A percentile compares a stretch with the other conserved stretches of the same genome.
Evolutionary conservation across 2,888 invertebrate species (phyloP).

Genomic region (Miltochrista miniata): DNA sequence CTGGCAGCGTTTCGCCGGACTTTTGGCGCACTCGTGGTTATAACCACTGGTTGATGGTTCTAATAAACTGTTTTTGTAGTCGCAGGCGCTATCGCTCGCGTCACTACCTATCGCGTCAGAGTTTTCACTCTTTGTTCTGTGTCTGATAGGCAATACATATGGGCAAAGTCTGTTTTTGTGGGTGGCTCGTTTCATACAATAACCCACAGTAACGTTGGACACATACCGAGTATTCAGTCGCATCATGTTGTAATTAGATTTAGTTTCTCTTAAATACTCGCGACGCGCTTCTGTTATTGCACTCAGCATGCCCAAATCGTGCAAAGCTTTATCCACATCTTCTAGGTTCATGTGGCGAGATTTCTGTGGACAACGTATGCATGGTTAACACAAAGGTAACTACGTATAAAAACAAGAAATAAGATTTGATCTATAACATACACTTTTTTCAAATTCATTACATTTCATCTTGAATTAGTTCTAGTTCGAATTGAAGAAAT

Average conservation of each 20-base stretch:
- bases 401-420: slow-evolving; percentile 14
- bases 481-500: slow-evolving; percentile 53
- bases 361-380: slow-evolving; percentile 68
- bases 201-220: slow-evolving; percentile 85
- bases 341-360: slow-evolving; percentile 77
- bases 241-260: slow-evolving; percentile 74
- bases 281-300: slow-evolving; percentile 82
- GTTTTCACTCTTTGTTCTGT: slow-evolving; percentile 85
- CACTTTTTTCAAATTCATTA: slow-evolving; percentile 67
- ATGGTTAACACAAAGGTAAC: slow-evolving; percentile 35
- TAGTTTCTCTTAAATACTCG: slow-evolving; percentile 82
- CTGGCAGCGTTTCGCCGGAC: slow-evolving; percentile 83
- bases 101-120: slow-evolving; percentile 78
- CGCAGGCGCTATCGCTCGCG: slow-evolving; percentile 57
- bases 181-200: slow-evolving; percentile 80
- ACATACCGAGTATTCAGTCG: slow-evolving; percentile 85
- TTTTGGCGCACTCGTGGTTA: slow-evolving; percentile 53
- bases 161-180: slow-evolving; percentile 84
- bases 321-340: slow-evolving; percentile 83
- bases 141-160: slow-evolving; percentile 82
- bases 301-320: slow-evolving; percentile 85
- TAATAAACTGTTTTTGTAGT: slow-evolving; percentile 61
- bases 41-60: slow-evolving; percentile 73
- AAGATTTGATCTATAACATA: slow-evolving; percentile 42
- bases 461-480: slow-evolving; percentile 68